These are phyloP conservation scores for Apodemia zela DNA, from an alignment of 2,888 invertebrate genomes.

Conservation along the genomic window DNA sequence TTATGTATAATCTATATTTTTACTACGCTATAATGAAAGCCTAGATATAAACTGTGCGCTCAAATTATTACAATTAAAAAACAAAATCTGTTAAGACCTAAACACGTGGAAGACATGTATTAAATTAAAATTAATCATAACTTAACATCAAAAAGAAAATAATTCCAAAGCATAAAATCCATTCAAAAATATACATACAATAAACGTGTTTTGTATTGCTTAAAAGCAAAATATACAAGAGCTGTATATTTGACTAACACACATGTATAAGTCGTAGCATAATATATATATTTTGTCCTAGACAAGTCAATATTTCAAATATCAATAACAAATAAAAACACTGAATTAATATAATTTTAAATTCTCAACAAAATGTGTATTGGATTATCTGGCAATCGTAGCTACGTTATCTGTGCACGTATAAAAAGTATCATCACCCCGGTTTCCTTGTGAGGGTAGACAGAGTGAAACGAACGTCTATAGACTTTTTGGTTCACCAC, in stretches of 20 bases:
- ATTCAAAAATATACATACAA: constrained; percentile 17
- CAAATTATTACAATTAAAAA: constrained; percentile 11
- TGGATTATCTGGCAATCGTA: background rate
- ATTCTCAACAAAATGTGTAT: constrained; percentile 11
- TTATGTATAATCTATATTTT: constrained; percentile 4
- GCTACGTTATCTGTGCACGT: background rate
- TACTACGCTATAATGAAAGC: constrained; percentile 5
- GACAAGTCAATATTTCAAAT: constrained; percentile 9
- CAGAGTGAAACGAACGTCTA: too few species aligned
- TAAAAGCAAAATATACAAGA: constrained; percentile 22
- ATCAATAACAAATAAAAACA: constrained; percentile 8
- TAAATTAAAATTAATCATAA: constrained; percentile 21
- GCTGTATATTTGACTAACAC: constrained; percentile 16
- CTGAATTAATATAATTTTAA: constrained; percentile 4
- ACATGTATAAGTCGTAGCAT: constrained; percentile 6
- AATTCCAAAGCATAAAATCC: constrained; percentile 17
- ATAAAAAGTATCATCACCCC: too few species aligned
- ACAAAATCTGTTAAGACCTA: constrained; percentile 16
- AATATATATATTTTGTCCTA: constrained; percentile 14
- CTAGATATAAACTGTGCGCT: constrained; percentile 9
- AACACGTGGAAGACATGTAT: constrained; percentile 54
- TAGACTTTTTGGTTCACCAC: too few species aligned
- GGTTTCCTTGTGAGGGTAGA: too few species aligned
- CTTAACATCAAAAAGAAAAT: constrained; percentile 13
- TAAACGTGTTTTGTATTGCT: constrained; percentile 24